Base-by-base conservation (phyloP, 2,113 vertebrate species). In the Lontra canadensis region DNA sequence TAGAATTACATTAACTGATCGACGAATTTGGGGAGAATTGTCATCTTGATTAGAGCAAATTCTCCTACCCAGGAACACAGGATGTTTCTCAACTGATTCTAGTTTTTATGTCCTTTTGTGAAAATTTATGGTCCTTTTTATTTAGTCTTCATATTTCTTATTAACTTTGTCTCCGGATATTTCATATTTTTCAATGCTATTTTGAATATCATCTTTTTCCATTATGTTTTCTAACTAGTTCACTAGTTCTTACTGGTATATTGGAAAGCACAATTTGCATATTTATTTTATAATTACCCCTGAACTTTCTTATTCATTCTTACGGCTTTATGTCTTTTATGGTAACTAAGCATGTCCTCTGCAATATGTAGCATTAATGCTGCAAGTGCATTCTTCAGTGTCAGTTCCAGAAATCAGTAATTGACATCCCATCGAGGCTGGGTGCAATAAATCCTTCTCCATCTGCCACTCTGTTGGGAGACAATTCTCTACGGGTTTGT, bases 31-130 rank as follows among this genome's bases (percentile, higher is more conserved):
- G 34, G 29, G 57, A 94, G 59, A 73, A 55, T n/a, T 94, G 85
- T 91, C 96, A 88, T 86, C 57, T 95, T 97, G 88, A 97, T n/a
- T 95, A 39, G 26, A 89, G 82, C 39, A 65, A 83, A 97, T 93
- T 97, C 36, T 97, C 57, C 55, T 69, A 88, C 25, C 31, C 8
- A 74, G 47, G 55, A 83, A 92, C 67, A 96, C 5, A 86, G 31
- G 13, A 63, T 96, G 39, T 88, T 93, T 95, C 61, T 97, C 78
- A 95, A 84, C 23, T 63, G 65, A 93, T 93, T 97, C 91, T 83
- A 95, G 96, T 84, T 97, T 98, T 98, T 98, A 96, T 94, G 73
- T 83, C 31, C 61, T 90, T 97, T 95, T 63, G 73, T 86, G 89
- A 96, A 97, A 96, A 97, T 74, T 83, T 97, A 91, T 95, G 86